Base-by-base conservation (phyloP, 1,140 invertebrate genomes). In the Halesus radiatus region DNA sequence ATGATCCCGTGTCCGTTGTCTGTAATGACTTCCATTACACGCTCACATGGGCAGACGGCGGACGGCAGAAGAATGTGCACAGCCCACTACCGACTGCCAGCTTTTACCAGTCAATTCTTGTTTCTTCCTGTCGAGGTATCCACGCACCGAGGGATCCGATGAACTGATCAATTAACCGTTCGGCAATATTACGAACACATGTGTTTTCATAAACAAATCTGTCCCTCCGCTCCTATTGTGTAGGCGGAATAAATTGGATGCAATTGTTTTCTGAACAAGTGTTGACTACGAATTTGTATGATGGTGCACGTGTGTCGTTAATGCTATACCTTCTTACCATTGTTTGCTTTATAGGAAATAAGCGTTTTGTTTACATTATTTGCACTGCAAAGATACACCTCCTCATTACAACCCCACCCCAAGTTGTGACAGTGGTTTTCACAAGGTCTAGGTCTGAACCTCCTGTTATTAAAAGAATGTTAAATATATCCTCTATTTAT, bases 191-290 rank as follows among this genome's bases (percentile, higher is more conserved):
- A 70, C 18, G 66, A 70, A 70, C 66, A 45, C 20, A 50, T 70
- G 32, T 70, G 15, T 50, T 45, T 70, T 37, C 66, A 37, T 70
- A 70, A 70, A 70, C 66, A 70, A 70, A 70, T 70, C 66, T 50
- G 62, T 66, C 62, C 64, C 32, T 37, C 66, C 66, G 37, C 18
- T 20, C 37, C 64, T 15, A 45, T 45, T 22, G 26, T 32, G 66
- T 66, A 22, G 66, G 66, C 18, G 37, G 66, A 70, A 70, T 70
- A 70, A 70, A 70, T 70, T 70, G 66, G 23, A 45, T 45, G 64
- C n/a, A 70, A 70, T 70, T 70, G 37, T 70, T 70, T 64, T 70
- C 0, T 18, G n/a, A 45, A 70, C 32, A 45, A 70, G 37, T 70
- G 66, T 70, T 52, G 66, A 70, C 66, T 23, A 50, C 32, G 66